Conservation (phyloP, 92 coral and sea anemone species). For the Epizoanthus ramosus region DNA sequence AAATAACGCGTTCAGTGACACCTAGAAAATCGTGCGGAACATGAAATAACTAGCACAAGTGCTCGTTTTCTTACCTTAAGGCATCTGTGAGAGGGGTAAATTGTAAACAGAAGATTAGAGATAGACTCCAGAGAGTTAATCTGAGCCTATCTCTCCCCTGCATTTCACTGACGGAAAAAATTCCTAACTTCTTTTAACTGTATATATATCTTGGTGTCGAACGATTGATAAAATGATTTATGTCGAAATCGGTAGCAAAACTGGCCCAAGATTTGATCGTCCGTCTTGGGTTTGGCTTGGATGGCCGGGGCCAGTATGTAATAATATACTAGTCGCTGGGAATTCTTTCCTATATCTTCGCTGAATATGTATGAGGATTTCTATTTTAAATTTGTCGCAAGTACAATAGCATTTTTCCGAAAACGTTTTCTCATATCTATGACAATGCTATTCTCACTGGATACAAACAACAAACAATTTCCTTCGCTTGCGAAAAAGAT, state of each 20-base stretch:
- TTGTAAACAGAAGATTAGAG: constrained; percentile 17
- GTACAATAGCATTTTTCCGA: constrained; percentile 45
- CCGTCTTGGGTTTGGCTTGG: constrained; percentile 28
- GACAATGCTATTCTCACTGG: constrained; percentile 39
- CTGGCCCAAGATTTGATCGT: constrained; percentile 30
- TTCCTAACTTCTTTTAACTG: constrained; percentile 1
- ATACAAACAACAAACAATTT: constrained; percentile 31
- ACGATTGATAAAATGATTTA: neutral
- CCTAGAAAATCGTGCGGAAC: neutral
- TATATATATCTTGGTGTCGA: neutral
- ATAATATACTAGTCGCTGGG: neutral
- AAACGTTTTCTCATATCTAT: constrained; percentile 32
- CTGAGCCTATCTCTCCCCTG: constrained; percentile 22
- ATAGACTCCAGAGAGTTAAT: neutral
- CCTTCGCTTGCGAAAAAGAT: constrained; percentile 22
- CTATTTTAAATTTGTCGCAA: constrained; percentile 29
- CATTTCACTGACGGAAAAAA: neutral
- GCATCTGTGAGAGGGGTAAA: constrained; percentile 17
- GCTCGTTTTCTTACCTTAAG: constrained; percentile 13
- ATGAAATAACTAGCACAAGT: neutral
- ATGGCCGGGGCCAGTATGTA: constrained; percentile 16
- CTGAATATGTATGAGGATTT: constrained; percentile 28
- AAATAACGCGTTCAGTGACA: neutral
- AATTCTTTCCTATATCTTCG: constrained; percentile 1
- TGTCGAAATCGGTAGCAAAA: constrained; percentile 1